phyloP scores from a whole-genome alignment of 1,140 invertebrate genomes.

The Pseudoatta argentina region DNA sequence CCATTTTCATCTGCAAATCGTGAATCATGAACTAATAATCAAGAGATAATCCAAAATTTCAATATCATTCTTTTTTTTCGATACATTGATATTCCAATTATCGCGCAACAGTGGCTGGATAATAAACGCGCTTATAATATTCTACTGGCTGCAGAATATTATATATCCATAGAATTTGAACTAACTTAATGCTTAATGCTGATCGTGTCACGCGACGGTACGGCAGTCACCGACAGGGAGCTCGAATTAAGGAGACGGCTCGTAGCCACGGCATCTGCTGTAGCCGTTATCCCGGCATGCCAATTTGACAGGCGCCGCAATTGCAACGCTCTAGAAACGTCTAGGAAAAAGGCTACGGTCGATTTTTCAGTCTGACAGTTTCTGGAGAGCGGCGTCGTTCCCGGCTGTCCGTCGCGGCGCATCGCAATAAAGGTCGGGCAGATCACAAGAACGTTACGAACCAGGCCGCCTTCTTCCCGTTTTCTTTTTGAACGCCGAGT shows the following conservation, averaged over 20 bases:
- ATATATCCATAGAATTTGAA: conserved; percentile 39
- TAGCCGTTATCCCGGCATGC: conserved; percentile 49
- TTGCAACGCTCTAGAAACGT: conserved; percentile 54
- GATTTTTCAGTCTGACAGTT: conserved; percentile 65
- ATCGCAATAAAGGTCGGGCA: conserved; percentile 47
- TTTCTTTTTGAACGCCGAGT: conserved; percentile 39
- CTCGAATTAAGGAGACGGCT: conserved; percentile 51
- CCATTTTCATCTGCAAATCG: not conserved
- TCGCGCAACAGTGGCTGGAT: not conserved
- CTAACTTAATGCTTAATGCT: conserved; percentile 41
- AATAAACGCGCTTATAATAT: conserved; percentile 41
- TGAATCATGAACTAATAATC: not conserved
- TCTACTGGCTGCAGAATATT: conserved; percentile 4
- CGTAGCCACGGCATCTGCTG: conserved; percentile 49
- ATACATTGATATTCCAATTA: not conserved
- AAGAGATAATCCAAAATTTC: not conserved
- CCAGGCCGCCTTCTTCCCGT: not conserved
- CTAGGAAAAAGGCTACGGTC: conserved; percentile 47
- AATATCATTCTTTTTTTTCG: conserved; percentile 1
- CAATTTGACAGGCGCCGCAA: conserved; percentile 61
- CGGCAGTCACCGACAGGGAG: conserved; percentile 5
- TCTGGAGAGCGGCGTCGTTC: not conserved
- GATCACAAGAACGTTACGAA: conserved; percentile 41
- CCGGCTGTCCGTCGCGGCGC: conserved; percentile 24
- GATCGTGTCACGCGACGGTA: conserved; percentile 48